Base-by-base conservation (phyloP, 2,113 vertebrate species). In the Labrus mixtus region DNA sequence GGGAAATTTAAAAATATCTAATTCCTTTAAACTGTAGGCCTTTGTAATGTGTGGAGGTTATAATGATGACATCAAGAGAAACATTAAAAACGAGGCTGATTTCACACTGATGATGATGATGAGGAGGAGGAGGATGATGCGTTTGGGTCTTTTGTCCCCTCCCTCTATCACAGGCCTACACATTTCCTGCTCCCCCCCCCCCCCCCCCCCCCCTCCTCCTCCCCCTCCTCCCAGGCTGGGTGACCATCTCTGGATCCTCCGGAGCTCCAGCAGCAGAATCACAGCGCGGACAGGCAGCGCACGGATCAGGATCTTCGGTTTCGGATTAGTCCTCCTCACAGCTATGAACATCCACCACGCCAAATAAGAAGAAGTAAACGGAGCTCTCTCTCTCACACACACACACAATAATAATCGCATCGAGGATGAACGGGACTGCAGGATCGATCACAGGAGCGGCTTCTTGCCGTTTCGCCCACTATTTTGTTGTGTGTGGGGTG, bases 381-480 rank as follows among this genome's bases (percentile, higher is more conserved):
- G 54, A 85, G 77, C 84, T 45, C 20, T 73, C 23, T n/a, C n/a
- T n/a, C n/a, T n/a, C n/a, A n/a, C n/a, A n/a, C n/a, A n/a, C n/a
- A 68, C 53, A 68, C 70, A 78, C 54, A 75, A n/a, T 9, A 75
- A n/a, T 9, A 1, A 22, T 53, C 71, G 61, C 59, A 68, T 77
- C 82, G 80, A 93, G 69, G 83, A 93, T 93, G 92, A 92, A 68
- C 89, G 83, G 84, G 10, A 59, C 59, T 10, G 72, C 87, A 19
- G 68, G 48, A 20, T 51, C 86, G 77, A 67, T 79, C 67, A 39
- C 85, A 0, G 88, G 90, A 50, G 92, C 95, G 81, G 94, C 95
- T 79, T 96, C 96, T 33, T 96, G 95, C 92, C 96, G 96, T 71
- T 97, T 98, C 88, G 96, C 96, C 73, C 96, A 97, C 88, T 97